Conservation (phyloP, 1,140 invertebrate genomes). For the Drosophila funebris region DNA sequence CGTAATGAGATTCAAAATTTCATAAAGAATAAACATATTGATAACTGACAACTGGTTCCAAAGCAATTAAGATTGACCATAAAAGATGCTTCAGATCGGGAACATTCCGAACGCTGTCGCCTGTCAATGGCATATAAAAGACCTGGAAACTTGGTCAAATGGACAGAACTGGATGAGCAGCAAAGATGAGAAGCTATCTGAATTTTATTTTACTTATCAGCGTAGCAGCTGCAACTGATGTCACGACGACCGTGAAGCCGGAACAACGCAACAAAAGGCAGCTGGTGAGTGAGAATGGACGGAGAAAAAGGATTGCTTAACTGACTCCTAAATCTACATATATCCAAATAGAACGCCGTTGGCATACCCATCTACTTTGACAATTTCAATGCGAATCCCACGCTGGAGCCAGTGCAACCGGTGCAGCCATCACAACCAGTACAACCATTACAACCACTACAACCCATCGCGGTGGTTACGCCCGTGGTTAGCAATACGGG, state of each 20-base stretch:
- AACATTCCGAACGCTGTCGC: not conserved
- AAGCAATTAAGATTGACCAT: not conserved
- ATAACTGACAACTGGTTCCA: constrained; percentile 27
- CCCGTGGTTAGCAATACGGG: constrained; percentile 45
- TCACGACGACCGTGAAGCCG: not conserved
- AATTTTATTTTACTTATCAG: constrained; percentile 38
- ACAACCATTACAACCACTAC: constrained; percentile 21
- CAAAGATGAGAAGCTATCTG: constrained; percentile 48
- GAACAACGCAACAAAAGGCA: constrained; percentile 57
- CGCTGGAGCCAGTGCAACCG: constrained; percentile 12
- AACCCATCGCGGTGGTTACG: constrained; percentile 53
- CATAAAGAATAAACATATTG: not conserved
- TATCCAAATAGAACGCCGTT: constrained; percentile 11
- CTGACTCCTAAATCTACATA: not conserved
- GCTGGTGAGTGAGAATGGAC: constrained; percentile 36
- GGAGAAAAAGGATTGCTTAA: not conserved
- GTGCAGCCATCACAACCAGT: constrained; percentile 14
- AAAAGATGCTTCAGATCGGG: not conserved
- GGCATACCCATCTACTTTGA: constrained; percentile 61
- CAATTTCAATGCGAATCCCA: constrained; percentile 28
- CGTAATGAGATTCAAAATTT: not conserved
- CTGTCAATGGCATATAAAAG: constrained; percentile 7
- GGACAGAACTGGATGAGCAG: not conserved
- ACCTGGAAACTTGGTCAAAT: not conserved
- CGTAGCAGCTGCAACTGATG: constrained; percentile 1